Percentiles rank a stretch among this genome's conserved stretches.
These are phyloP conservation scores for Onychomys leucogaster DNA, from an alignment of 2,797 vertebrate genomes.

Conservation along the genomic window DNA sequence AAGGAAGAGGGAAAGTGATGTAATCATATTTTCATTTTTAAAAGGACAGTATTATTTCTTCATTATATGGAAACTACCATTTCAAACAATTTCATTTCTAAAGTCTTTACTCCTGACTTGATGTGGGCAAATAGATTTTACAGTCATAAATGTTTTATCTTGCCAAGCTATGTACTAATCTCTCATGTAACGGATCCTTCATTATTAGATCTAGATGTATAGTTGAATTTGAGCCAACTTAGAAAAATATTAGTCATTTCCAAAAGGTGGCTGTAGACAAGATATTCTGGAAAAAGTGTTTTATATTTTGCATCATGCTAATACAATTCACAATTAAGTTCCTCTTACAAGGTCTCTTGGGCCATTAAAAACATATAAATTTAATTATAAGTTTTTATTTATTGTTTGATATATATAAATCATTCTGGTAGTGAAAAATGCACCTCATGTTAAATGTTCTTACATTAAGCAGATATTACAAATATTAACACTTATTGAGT, in stretches of 20 bases:
- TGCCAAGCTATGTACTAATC: not conserved
- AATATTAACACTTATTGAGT: slow-evolving; percentile 18
- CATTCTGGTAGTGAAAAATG: slow-evolving; percentile 43
- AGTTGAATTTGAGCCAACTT: slow-evolving; percentile 49
- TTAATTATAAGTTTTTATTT: slow-evolving; percentile 53
- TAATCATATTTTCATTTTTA: not conserved
- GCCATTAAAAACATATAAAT: slow-evolving; percentile 1
- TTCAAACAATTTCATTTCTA: slow-evolving; percentile 35
- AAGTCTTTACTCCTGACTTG: slow-evolving; percentile 25
- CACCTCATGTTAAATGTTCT: slow-evolving; percentile 42
- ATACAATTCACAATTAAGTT: slow-evolving; percentile 45
- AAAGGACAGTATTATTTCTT: not conserved
- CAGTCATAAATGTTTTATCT: slow-evolving; percentile 41
- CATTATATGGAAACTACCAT: not conserved
- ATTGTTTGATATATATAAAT: slow-evolving; percentile 53
- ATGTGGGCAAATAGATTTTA: slow-evolving; percentile 15
- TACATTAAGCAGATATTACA: slow-evolving; percentile 34
- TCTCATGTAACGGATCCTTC: slow-evolving; percentile 42
- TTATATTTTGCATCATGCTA: slow-evolving; percentile 6
- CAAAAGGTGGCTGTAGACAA: slow-evolving; percentile 22
- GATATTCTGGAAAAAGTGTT: slow-evolving; percentile 38
- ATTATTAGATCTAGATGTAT: slow-evolving; percentile 51
- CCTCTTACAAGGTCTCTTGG: not conserved
- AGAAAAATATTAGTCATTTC: slow-evolving; percentile 50
- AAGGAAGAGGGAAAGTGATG: not conserved